Evolutionary conservation across 2,888 invertebrate species (phyloP).

Genomic region (Erebia ligea): DNA sequence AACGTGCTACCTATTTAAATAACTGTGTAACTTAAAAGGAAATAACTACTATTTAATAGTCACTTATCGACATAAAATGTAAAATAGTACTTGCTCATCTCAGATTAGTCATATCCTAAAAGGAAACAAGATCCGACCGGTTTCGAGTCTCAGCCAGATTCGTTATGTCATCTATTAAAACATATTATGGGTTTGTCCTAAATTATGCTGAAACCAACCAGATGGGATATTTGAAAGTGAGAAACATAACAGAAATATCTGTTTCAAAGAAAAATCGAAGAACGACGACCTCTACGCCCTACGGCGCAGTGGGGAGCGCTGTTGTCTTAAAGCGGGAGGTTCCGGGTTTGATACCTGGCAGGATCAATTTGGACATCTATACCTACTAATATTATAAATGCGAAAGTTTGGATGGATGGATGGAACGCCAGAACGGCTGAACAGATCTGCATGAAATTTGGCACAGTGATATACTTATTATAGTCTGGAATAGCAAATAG

Average conservation of each 20-base stretch:
- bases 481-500: too few relatives aligned
- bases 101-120: constrained; percentile 30
- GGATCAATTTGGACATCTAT: too few relatives aligned
- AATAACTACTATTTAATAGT: background rate
- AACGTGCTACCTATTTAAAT: background rate
- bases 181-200: constrained; percentile 27
- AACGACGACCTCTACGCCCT: too few relatives aligned
- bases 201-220: constrained; percentile 4
- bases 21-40: background rate
- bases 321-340: too few relatives aligned
- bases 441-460: too few relatives aligned
- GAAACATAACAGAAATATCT: background rate
- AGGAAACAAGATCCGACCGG: constrained; percentile 26
- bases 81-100: constrained; percentile 10
- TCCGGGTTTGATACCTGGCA: too few relatives aligned
- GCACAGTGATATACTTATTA: too few relatives aligned
- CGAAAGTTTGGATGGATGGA: too few relatives aligned
- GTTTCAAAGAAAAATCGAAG: too few relatives aligned
- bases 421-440: too few relatives aligned
- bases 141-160: constrained; percentile 23
- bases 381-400: too few relatives aligned
- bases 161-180: constrained; percentile 28
- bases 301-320: too few relatives aligned
- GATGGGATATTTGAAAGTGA: background rate
- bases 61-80: background rate